Conservation (phyloP, 2,888 invertebrate species). For the Drosophila cognata region DNA sequence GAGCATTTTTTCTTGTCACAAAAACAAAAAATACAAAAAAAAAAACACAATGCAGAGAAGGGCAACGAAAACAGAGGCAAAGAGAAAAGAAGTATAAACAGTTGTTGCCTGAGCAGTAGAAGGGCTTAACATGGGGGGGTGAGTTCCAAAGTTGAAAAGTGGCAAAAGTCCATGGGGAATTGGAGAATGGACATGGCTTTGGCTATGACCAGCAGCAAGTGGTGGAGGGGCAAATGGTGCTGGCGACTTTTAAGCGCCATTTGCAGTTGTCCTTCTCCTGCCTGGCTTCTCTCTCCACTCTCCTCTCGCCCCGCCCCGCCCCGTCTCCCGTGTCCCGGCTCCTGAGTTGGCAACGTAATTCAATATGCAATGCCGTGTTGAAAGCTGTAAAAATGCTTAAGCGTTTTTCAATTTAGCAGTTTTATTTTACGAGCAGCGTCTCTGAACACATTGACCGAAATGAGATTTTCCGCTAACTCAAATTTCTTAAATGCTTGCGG, state of each 20-base stretch:
- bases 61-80: constrained; percentile 12
- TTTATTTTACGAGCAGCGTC: constrained; percentile 63
- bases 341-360: constrained; percentile 63
- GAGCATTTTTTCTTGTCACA: constrained; percentile 65
- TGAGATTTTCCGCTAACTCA: constrained; percentile 71
- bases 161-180: constrained; percentile 55
- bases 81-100: constrained; percentile 64
- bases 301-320: not conserved
- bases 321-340: constrained; percentile 11
- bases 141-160: constrained; percentile 64
- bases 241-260: constrained; percentile 51
- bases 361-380: constrained; percentile 75
- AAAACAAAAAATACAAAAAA: constrained; percentile 24
- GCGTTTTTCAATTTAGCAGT: constrained; percentile 79
- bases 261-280: constrained; percentile 53
- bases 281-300: constrained; percentile 11
- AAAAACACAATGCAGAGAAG: constrained; percentile 6
- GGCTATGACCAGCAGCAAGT: constrained; percentile 31
- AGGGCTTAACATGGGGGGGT: constrained; percentile 8
- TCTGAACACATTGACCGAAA: constrained; percentile 52
- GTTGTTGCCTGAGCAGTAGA: constrained; percentile 24
- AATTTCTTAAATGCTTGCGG: constrained; percentile 60
- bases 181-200: constrained; percentile 49
- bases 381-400: constrained; percentile 80
- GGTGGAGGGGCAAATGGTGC: constrained; percentile 18